phyloP scores from a whole-genome alignment of 2,888 invertebrate species.

The Leuctra nigra region DNA sequence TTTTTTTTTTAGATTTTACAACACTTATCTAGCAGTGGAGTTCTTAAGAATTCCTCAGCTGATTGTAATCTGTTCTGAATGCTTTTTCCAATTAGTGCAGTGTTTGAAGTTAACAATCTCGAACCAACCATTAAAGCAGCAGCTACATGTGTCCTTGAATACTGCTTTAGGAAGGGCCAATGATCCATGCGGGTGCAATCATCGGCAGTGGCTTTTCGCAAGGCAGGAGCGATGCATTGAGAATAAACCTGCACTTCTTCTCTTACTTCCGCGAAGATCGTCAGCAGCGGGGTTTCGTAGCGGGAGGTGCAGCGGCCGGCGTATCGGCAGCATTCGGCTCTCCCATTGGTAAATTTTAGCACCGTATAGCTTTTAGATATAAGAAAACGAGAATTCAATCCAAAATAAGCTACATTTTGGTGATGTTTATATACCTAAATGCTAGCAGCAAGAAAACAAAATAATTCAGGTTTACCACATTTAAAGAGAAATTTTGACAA shows the following conservation, averaged over 20 bases:
- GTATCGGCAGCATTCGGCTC: constrained; percentile 97
- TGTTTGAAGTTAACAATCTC: no score
- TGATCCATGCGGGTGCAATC: constrained; percentile 98
- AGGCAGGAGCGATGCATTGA: constrained; percentile 85
- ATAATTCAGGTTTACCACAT: background rate
- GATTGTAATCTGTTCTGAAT: no score
- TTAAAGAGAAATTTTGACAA: no score
- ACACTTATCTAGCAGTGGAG: no score
- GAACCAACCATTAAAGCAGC: no score
- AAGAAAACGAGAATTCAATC: no score
- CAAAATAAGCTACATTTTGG: background rate
- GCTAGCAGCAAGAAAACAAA: background rate
- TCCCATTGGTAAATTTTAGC: constrained; percentile 62
- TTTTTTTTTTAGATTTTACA: no score
- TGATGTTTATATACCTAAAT: background rate
- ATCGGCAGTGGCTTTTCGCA: constrained; percentile 97
- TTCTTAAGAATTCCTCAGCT: no score
- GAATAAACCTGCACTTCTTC: constrained; percentile 73
- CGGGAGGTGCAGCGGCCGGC: constrained; percentile 94
- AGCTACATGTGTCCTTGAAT: no score
- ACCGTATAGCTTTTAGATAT: no score
- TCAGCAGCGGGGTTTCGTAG: constrained; percentile 96
- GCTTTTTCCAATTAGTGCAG: no score
- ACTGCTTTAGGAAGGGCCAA: constrained; percentile 83
- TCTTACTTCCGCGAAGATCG: constrained; percentile 92